phyloP scores from a whole-genome alignment of 2,113 vertebrate species.

The Naja naja region DNA sequence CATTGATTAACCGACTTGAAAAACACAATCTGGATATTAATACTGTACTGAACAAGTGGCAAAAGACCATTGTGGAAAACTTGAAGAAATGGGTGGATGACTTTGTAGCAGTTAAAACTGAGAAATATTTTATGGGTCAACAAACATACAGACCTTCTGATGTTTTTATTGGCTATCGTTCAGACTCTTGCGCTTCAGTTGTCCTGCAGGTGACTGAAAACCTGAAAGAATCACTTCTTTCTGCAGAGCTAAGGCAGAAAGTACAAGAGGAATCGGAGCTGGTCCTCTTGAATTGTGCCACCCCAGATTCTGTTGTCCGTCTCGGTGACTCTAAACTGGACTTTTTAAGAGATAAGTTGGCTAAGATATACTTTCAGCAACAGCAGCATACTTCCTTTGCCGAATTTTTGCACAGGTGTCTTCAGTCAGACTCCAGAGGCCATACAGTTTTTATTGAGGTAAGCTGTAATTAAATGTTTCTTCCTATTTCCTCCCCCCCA shows the following conservation, averaged over 20 bases:
- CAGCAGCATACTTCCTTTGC: slow-evolving; percentile 83
- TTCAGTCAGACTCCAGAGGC: neutral
- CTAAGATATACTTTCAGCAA: slow-evolving; percentile 72
- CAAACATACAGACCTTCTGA: slow-evolving; percentile 77
- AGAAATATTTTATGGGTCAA: slow-evolving; percentile 24
- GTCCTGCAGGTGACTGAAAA: slow-evolving; percentile 78
- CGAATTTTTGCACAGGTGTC: slow-evolving; percentile 77
- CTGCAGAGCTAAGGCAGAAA: slow-evolving; percentile 35
- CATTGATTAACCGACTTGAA: slow-evolving; percentile 95
- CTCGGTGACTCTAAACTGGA: slow-evolving; percentile 63
- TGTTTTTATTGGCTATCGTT: slow-evolving; percentile 90
- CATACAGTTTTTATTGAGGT: slow-evolving; percentile 84
- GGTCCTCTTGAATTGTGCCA: slow-evolving; percentile 83
- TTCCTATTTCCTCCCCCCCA: neutral
- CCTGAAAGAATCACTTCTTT: slow-evolving; percentile 30
- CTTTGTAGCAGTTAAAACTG: slow-evolving; percentile 61
- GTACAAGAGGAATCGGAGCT: slow-evolving; percentile 70
- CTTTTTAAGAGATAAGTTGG: slow-evolving; percentile 61
- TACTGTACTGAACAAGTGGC: slow-evolving; percentile 77
- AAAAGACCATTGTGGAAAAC: slow-evolving; percentile 70
- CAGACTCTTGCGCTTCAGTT: slow-evolving; percentile 85
- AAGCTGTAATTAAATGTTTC: slow-evolving; percentile 3
- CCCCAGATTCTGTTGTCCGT: slow-evolving; percentile 87
- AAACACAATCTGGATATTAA: slow-evolving; percentile 93
- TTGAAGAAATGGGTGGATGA: slow-evolving; percentile 76